Percentiles rank a stretch among this genome's conserved stretches.
Evolutionary conservation across 2,888 invertebrate species (phyloP).

Genomic region (Fabriciana adippe): DNA sequence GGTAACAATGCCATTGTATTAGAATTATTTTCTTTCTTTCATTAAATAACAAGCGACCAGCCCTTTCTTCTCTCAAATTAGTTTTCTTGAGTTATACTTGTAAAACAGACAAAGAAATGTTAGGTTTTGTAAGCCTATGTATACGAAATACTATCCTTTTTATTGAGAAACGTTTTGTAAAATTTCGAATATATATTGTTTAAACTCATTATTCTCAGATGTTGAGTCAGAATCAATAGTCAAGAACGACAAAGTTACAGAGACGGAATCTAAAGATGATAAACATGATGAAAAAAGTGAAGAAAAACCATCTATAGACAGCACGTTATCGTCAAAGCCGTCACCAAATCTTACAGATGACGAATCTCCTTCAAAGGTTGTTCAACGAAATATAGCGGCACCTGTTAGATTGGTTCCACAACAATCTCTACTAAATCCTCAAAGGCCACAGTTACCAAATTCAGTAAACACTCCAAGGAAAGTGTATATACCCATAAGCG

Average conservation of each 20-base stretch:
- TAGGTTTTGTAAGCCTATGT: no score
- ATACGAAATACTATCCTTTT: no score
- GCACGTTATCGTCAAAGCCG: slow-evolving; percentile 56
- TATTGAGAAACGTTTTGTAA: no score
- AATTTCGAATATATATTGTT: no score
- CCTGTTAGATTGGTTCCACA: slow-evolving; percentile 64
- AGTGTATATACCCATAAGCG: slow-evolving; percentile 74
- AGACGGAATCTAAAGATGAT: neutral
- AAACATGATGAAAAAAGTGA: neutral
- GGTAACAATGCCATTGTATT: no score
- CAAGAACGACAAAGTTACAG: neutral
- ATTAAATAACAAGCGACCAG: no score
- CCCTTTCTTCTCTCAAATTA: no score
- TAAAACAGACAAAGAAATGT: no score
- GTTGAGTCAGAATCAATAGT: neutral
- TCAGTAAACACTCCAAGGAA: slow-evolving; percentile 61
- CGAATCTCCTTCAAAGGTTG: slow-evolving; percentile 79
- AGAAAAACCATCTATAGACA: slow-evolving; percentile 11
- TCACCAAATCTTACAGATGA: slow-evolving; percentile 89
- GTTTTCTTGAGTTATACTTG: no score
- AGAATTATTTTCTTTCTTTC: no score
- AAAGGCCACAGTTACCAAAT: slow-evolving; percentile 48
- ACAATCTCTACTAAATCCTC: slow-evolving; percentile 60
- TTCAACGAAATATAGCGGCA: slow-evolving; percentile 49
- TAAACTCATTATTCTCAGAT: slow-evolving; percentile 2